These are phyloP conservation scores for Lophura swinhoii DNA, from an alignment of 2,797 vertebrate species.

Conservation along the genomic window DNA sequence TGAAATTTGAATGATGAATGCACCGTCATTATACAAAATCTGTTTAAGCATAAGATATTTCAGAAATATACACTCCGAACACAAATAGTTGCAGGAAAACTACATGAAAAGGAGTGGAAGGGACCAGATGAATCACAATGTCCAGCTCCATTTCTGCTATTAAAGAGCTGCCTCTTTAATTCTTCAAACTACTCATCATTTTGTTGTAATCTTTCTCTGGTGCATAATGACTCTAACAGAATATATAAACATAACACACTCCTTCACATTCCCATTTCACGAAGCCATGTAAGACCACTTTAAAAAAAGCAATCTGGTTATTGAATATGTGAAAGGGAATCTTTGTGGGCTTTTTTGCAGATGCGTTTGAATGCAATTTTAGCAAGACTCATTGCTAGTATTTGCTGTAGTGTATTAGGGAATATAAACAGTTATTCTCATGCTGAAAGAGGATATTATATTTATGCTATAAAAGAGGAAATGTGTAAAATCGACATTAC, in stretches of 20 bases:
- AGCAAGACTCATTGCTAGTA: neutral
- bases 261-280: neutral
- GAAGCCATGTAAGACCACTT: neutral
- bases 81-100: neutral
- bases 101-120: neutral
- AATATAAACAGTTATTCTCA: neutral
- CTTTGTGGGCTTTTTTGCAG: neutral
- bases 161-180: neutral
- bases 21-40: neutral
- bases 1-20: neutral
- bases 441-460: neutral
- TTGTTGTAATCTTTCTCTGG: neutral
- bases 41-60: neutral
- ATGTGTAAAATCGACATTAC: neutral
- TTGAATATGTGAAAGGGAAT: neutral
- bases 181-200: neutral
- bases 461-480: neutral
- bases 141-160: neutral
- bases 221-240: neutral
- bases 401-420: neutral
- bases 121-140: neutral
- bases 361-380: neutral
- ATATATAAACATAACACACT: neutral
- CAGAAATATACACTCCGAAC: neutral
- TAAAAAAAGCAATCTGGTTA: neutral